Evolutionary conservation across 2,888 invertebrate genomes (phyloP), one percentile per base, ranked within the genome.

Genomic region (Limnephilus marmoratus): DNA sequence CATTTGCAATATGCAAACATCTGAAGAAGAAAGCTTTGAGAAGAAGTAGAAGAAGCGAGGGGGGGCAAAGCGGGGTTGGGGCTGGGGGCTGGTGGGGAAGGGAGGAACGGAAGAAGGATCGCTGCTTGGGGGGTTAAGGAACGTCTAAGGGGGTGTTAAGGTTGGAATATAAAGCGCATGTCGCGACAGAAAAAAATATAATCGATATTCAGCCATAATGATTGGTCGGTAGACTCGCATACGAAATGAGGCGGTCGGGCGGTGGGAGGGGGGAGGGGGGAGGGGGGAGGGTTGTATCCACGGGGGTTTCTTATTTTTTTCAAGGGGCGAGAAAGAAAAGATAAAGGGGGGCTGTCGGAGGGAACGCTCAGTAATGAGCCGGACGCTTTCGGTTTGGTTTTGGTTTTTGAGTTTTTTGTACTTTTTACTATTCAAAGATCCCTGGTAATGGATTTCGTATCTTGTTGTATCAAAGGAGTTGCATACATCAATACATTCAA

Each of bases 171-270:
- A 93, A 93, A 93, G 93, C 93, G 93, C 93, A 93, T 93, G 93
- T 93, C 93, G 93, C 92, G 92, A 93, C 93, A 91, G 91, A 93
- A 93, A 93, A 93, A 93, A 93, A 93, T 92, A 93, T 96, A 96
- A 96, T 96, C 96, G 96, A 96, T 96, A 96, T 95, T 95, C 96
- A 87, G 91, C 96, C 96, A 96, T 96, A 96, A 96, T 96, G 96
- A 96, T 96, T 96, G 96, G 96, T 95, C 95, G 95, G 96, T 96
- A 95, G 96, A 95, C 96, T 96, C 96, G 96, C 96, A 96, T 96
- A 96, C 96, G 96, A 96, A 96, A 96, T 96, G 96, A 96, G 96
- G 96, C 96, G 96, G 96, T 68, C n/a, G 68, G 18, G 5, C 1
- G 18, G 18, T 0, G 18, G 53, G 53, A 5, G 18, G 18, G 24